Base-by-base conservation (phyloP, 2,888 invertebrate genomes). In the Clistopyga incitator region DNA sequence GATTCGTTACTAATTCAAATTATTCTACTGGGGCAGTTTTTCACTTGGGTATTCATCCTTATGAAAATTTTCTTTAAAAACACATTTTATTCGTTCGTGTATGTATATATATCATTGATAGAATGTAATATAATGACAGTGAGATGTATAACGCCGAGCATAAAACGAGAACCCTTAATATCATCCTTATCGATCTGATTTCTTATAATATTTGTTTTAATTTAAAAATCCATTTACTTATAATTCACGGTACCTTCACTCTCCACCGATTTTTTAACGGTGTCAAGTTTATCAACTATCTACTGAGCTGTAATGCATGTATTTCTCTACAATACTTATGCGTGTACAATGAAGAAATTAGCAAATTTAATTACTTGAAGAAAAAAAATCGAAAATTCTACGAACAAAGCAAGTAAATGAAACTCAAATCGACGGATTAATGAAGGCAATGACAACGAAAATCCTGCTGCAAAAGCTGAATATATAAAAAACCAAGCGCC, bases 111-210 rank as follows among this genome's bases (percentile, higher is more conserved):
- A 91, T 91, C 89, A 88, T 91, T 91, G 90, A 91, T 92, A 92
- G 91, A 92, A 92, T 90, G 89, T 90, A 90, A 91, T 91, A 92
- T 91, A 92, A 92, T 92, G 92, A 92, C 92, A 92, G 91, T 92
- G 92, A 92, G 92, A 92, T 92, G 91, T 91, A 92, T 92, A 92
- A 91, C 92, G 92, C 91, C 91, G 92, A 92, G 91, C 90, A 90
- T 91, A 92, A 91, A 92, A 91, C 90, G 91, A 92, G 91, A 91
- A 90, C 89, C 91, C 90, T 90, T 91, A 90, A 91, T 90, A 90
- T 91, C 89, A 91, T 91, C 88, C 90, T 88, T 38, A 76, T 76
- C 64, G 65, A 76, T 38, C 75, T 23, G 71, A 82, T 59, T 65
- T 23, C 42, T 76, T 76, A 72, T 42, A 45, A 25, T 61, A 71